Conservation (phyloP, 2,888 invertebrate species). For the Drosophila kuntzei region DNA sequence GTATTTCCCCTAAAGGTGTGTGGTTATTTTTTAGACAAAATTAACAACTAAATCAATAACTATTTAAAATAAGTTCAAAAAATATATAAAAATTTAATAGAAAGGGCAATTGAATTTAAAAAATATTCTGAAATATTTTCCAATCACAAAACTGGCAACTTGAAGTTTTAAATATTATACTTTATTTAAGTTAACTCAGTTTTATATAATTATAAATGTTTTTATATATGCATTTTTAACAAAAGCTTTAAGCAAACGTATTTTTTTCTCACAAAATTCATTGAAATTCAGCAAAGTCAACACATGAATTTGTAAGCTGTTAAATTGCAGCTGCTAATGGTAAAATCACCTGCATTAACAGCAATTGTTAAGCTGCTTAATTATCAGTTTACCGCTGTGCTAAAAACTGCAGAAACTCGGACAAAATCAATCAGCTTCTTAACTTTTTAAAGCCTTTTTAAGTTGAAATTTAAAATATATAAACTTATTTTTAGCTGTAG, state of each 20-base stretch:
- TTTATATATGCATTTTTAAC: not conserved
- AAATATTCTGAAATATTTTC: too few relatives aligned
- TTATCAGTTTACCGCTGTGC: not conserved
- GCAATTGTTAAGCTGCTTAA: constrained; percentile 5
- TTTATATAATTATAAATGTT: not conserved
- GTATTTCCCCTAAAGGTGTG: not conserved
- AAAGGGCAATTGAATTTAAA: too few relatives aligned
- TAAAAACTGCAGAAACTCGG: not conserved
- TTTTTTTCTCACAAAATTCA: not conserved
- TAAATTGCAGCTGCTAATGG: constrained; percentile 3
- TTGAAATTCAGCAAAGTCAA: not conserved
- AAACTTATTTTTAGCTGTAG: constrained; percentile 1
- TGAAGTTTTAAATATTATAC: not conserved
- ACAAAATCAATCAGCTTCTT: not conserved
- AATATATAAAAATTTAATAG: too few relatives aligned
- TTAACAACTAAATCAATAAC: too few relatives aligned
- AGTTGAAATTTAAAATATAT: constrained; percentile 3
- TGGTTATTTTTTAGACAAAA: not conserved
- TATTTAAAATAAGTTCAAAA: too few relatives aligned
- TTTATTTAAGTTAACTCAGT: not conserved
- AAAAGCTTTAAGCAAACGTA: not conserved
- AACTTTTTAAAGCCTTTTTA: not conserved
- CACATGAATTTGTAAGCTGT: not conserved
- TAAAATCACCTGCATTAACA: not conserved
- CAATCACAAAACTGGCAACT: too few relatives aligned